Evolutionary conservation across 2,888 invertebrate species (phyloP), one percentile per base, ranked within the genome.

Genomic region (Antitype chi): DNA sequence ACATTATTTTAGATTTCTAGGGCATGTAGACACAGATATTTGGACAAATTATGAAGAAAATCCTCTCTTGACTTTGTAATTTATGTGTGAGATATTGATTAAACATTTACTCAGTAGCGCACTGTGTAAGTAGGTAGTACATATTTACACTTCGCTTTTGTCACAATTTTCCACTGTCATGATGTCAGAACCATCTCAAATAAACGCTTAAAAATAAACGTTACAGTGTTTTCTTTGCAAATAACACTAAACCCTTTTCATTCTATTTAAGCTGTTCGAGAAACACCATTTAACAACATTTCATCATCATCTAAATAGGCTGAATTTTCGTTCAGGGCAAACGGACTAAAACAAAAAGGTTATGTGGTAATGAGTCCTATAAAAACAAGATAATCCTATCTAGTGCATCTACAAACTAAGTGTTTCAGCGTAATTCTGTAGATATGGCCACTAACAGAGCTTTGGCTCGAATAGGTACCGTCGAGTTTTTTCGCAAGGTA

Each of bases 161-260:
- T 84, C 81, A 84, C 70, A 84, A 83, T 84, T 83, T 84, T 84
- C 85, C 84, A 77, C 67, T 84, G 74, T 73, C 81, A 77, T 68
- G 55, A 76, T 84, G 68, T 67, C 66, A 77, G 74, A 81, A 72
- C 17, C 3, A 67, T 70, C 47, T 75, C 66, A 82, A 82, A 83
- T 75, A 78, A 63, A 69, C 49, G 67, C 43, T 66, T 32, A 80
- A 70, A 52, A 71, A 81, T 76, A 64, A 76, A 81, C 72, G 71
- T 72, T 32, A 49, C 52, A 32, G 9, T 75, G 67, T 74, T 72
- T 80, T 64, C 55, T 57, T 62, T 70, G 66, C 67, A 84, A 84
- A 84, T 72, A 80, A 49, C 43, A 76, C 75, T 82, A 62, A 80
- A 60, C 71, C 70, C 71, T 32, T 43, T 57, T 55, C 53, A 67